Evolutionary conservation across 2,888 invertebrate species (phyloP).

Genomic region (Lasioglossum calceatum): DNA sequence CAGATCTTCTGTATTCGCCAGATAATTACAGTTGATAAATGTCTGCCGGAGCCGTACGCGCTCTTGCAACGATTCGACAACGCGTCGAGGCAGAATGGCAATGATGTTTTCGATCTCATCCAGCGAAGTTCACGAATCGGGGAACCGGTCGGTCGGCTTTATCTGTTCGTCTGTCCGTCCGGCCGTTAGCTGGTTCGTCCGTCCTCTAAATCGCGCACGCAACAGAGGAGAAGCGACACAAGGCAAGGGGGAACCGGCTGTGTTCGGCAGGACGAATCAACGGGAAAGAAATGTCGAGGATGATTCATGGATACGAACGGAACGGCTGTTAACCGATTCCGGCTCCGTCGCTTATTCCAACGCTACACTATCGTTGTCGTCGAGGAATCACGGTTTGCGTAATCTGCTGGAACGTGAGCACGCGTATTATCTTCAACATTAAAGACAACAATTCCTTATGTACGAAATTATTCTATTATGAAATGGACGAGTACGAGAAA

Average conservation of each 20-base stretch:
- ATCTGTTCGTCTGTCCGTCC: not conserved
- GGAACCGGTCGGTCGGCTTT: slow-evolving; percentile 62
- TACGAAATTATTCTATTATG: not conserved
- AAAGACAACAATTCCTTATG: not conserved
- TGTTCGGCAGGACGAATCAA: slow-evolving; percentile 5
- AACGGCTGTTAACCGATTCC: slow-evolving; percentile 2
- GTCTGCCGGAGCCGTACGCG: not conserved
- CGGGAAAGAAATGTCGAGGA: slow-evolving; percentile 14
- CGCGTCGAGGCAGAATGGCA: not conserved
- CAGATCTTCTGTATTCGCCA: not conserved
- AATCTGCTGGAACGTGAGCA: not conserved
- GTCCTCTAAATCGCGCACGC: not conserved
- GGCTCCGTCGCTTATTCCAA: not conserved
- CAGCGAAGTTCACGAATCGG: slow-evolving; percentile 17
- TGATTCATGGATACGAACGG: slow-evolving; percentile 38
- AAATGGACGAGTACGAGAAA: not conserved
- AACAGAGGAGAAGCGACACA: slow-evolving; percentile 37
- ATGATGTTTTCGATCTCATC: slow-evolving; percentile 9
- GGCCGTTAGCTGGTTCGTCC: not conserved
- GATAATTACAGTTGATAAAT: not conserved
- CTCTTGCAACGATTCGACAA: not conserved
- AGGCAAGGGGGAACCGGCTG: not conserved
- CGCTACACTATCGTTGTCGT: not conserved
- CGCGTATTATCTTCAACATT: not conserved
- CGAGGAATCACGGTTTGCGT: not conserved